Evolutionary conservation across 2,113 vertebrate genomes (phyloP).

Genomic region (Setophaga kirtlandii): DNA sequence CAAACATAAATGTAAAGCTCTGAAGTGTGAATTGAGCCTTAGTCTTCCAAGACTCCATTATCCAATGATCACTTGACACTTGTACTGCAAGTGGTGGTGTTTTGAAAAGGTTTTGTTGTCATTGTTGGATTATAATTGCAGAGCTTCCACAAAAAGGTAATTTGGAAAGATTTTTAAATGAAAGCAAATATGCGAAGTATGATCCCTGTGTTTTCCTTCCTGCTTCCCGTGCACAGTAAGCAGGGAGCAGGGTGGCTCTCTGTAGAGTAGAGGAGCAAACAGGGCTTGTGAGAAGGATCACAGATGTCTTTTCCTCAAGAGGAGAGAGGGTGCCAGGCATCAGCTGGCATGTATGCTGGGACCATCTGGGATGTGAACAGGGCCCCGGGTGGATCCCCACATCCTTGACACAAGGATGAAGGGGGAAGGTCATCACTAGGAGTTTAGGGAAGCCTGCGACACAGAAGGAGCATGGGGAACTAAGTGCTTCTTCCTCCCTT

Average conservation of each 20-base stretch:
- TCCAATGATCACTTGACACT: background rate
- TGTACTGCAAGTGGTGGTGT: background rate
- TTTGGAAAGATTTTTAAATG: background rate
- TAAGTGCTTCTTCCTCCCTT: background rate
- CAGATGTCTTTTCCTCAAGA: constrained; percentile 28
- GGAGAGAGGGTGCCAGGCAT: constrained; percentile 29
- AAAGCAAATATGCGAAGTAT: background rate
- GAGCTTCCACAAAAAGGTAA: background rate
- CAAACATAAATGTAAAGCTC: background rate
- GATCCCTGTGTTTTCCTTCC: background rate
- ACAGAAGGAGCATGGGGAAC: background rate
- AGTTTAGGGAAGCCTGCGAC: background rate
- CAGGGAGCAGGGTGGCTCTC: background rate
- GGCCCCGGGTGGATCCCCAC: background rate
- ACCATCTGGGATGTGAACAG: constrained; percentile 27
- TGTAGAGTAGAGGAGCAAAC: background rate
- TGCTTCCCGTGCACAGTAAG: background rate
- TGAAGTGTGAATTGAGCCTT: background rate
- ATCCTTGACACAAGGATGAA: background rate
- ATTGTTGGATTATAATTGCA: background rate
- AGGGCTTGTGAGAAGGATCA: background rate
- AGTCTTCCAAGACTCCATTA: background rate
- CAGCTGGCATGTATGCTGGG: background rate
- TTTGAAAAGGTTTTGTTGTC: background rate
- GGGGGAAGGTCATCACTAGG: background rate